These are phyloP conservation scores for Mobula hypostoma DNA, from an alignment of 2,113 vertebrate genomes.

Conservation along the genomic window DNA sequence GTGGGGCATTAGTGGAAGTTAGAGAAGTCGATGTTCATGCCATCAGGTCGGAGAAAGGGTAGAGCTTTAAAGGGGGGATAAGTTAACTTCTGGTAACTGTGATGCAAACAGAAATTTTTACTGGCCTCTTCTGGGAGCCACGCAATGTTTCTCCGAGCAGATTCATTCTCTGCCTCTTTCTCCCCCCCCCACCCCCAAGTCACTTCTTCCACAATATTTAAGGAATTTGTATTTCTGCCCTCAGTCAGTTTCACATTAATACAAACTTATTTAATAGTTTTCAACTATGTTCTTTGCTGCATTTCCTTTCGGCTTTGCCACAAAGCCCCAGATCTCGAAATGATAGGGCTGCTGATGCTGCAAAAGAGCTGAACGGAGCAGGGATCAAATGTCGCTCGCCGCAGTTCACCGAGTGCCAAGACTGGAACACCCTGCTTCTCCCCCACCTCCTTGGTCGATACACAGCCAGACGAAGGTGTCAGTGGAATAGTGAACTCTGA, in stretches of 20 bases:
- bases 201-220: background rate
- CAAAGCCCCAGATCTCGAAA: background rate
- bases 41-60: background rate
- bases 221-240: background rate
- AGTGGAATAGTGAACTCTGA: background rate
- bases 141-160: background rate
- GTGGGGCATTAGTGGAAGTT: too few relatives aligned
- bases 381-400: background rate
- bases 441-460: background rate
- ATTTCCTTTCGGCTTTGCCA: background rate
- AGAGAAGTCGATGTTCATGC: too few relatives aligned
- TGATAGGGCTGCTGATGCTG: background rate
- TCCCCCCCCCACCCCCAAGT: background rate
- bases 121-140: background rate
- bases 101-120: background rate
- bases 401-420: background rate
- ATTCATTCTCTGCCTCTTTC: background rate
- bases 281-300: background rate
- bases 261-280: background rate
- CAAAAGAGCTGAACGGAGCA: background rate
- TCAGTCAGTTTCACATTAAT: background rate
- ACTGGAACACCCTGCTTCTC: background rate
- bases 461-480: background rate
- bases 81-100: background rate
- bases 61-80: background rate